Evolutionary conservation across 2,113 vertebrate species (phyloP).

Genomic region (Todiramphus saurophagus): DNA sequence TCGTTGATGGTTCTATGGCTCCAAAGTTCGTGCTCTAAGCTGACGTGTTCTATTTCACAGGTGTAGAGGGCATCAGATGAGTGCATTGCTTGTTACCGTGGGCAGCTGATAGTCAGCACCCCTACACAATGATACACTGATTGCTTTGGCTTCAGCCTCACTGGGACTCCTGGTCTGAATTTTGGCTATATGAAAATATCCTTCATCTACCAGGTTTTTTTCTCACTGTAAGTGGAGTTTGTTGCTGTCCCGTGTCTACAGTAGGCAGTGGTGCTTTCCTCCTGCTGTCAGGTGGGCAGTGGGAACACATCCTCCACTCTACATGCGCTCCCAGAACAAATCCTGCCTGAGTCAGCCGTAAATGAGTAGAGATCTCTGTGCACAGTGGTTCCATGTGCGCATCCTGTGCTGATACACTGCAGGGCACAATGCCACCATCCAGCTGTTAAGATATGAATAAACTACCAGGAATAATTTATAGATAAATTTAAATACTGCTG

Average conservation of each 20-base stretch:
- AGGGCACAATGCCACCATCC: slow-evolving; percentile 16
- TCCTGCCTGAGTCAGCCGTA: not conserved
- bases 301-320: not conserved
- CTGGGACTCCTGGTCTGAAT: not conserved
- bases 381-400: not conserved
- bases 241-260: not conserved
- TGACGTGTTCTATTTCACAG: not conserved
- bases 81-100: not conserved
- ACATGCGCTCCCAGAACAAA: not conserved
- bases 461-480: slow-evolving; percentile 10
- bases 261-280: not conserved
- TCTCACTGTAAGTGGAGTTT: not conserved
- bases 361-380: not conserved
- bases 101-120: not conserved
- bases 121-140: not conserved
- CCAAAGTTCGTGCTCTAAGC: not conserved
- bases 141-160: not conserved
- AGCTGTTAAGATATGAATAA: slow-evolving; percentile 38
- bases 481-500: slow-evolving; percentile 60
- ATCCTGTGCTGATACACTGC: not conserved
- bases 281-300: not conserved
- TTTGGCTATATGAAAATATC: not conserved
- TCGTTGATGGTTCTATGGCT: not conserved
- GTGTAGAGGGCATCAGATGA: not conserved
- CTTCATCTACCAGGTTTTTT: not conserved